Evolutionary conservation across 2,113 vertebrate genomes (phyloP), one percentile per base, ranked within the genome.

Genomic region (Carassius gibelio): DNA sequence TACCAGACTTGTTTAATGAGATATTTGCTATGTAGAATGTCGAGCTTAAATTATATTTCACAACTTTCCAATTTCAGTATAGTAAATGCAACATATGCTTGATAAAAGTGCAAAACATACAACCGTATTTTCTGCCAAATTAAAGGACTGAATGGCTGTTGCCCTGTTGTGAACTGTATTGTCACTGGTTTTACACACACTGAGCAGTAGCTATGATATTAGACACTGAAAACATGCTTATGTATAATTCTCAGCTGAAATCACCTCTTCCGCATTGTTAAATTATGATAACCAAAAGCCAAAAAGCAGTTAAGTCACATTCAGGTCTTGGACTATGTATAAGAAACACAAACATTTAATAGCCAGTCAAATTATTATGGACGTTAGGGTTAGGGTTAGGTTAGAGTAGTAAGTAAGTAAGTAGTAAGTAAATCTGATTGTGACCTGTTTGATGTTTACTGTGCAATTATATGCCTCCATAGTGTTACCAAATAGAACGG

Each of bases 1-100:
- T 92, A 91, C 91, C 89, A 84, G 90, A 87, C 55, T 86, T 87
- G 86, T 92, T 94, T 94, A 94, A 95, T 95, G 94, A 93, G 90
- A 92, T 93, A 91, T 92, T 81, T 86, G 89, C 90, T 92, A 92
- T 90, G 80, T 80, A 61, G 88, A 87, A 84, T 92, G 92, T 89
- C 91, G 89, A 90, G 88, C 84, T 89, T 88, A 87, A 88, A 90
- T 92, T 90, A 92, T 90, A 93, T 92, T 92, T 89, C 85, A 92
- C 88, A 93, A 92, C 90, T 89, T 75, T 89, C 91, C 89, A 89
- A 81, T 90, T 89, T 85, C 92, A 92, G 90, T 91, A 88, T 90
- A 90, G 84, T 76, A 82, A 87, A 89, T 42, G 74, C 15, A 82
- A 85, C 74, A 61, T 57, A 64, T 61, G 55, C 62, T 82, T 81